Evolutionary conservation across 2,888 invertebrate genomes (phyloP).

Genomic region (Neoscelio sp.): DNA sequence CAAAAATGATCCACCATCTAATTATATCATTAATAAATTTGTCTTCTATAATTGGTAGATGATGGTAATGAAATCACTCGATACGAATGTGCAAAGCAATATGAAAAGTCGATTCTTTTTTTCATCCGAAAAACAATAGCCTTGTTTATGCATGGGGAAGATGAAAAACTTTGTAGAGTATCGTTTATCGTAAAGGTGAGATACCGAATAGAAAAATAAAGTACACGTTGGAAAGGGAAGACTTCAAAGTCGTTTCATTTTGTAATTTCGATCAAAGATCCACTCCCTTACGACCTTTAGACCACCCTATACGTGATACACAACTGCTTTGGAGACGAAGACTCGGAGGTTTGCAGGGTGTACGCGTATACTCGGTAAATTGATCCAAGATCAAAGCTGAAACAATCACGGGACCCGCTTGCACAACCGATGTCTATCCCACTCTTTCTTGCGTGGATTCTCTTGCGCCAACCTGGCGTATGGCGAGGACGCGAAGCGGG

Average conservation of each 20-base stretch:
- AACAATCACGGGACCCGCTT: slow-evolving; percentile 82
- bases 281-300: slow-evolving; percentile 58
- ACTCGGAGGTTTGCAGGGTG: slow-evolving; percentile 74
- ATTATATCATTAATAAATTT: too few species aligned
- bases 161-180: slow-evolving; percentile 51
- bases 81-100: slow-evolving; percentile 49
- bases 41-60: too few species aligned
- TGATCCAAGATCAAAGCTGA: slow-evolving; percentile 83
- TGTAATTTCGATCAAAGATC: slow-evolving; percentile 67
- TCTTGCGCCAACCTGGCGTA: slow-evolving; percentile 59
- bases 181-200: slow-evolving; percentile 56
- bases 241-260: slow-evolving; percentile 67
- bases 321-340: slow-evolving; percentile 73
- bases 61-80: too few species aligned
- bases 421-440: slow-evolving; percentile 53
- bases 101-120: slow-evolving; percentile 17
- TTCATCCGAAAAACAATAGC: slow-evolving; percentile 42
- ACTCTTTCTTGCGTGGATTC: slow-evolving; percentile 58
- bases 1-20: too few species aligned
- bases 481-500: slow-evolving; percentile 56
- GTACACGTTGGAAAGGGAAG: slow-evolving; percentile 34
- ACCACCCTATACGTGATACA: slow-evolving; percentile 45
- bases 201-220: slow-evolving; percentile 42
- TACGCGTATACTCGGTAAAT: slow-evolving; percentile 82
- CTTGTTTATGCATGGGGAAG: slow-evolving; percentile 34